Percentiles rank a stretch among this genome's conserved stretches.
Evolutionary conservation across 2,113 vertebrate species (phyloP).

Genomic region (Pollimyrus isidori): DNA sequence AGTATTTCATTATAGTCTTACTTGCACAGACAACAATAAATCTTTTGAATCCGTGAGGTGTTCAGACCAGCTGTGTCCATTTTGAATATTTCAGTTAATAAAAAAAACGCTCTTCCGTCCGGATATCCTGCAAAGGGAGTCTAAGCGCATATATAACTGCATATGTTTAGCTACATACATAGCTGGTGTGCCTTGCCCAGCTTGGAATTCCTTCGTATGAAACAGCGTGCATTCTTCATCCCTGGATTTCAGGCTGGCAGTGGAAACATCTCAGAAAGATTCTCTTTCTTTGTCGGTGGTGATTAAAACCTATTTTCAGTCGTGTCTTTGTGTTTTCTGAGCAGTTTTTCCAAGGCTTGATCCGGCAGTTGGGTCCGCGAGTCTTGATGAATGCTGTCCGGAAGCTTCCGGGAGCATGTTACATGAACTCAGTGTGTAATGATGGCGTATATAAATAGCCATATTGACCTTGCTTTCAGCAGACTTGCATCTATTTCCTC

Average conservation of each 20-base stretch:
- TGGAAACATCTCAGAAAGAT: neutral
- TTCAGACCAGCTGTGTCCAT: slow-evolving; percentile 9
- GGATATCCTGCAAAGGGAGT: neutral
- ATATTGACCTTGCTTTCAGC: slow-evolving; percentile 50
- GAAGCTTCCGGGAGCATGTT: slow-evolving; percentile 39
- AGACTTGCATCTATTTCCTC: slow-evolving; percentile 48
- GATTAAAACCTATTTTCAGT: slow-evolving; percentile 11
- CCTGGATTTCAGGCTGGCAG: neutral
- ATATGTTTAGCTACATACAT: neutral
- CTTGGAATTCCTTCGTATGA: neutral
- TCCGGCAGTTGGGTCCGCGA: slow-evolving; percentile 6
- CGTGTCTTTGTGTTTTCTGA: neutral
- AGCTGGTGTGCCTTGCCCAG: neutral
- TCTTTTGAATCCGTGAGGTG: slow-evolving; percentile 8
- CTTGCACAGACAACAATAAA: slow-evolving; percentile 21
- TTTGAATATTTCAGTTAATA: slow-evolving; percentile 20
- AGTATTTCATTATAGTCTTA: slow-evolving; percentile 23
- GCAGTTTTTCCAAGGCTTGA: neutral
- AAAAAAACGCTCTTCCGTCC: neutral
- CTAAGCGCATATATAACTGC: neutral
- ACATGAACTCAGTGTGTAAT: slow-evolving; percentile 41
- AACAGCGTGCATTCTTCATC: slow-evolving; percentile 20
- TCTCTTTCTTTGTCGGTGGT: slow-evolving; percentile 26
- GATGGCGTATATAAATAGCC: slow-evolving; percentile 52
- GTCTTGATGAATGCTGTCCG: slow-evolving; percentile 39